Percentiles rank a stretch among this genome's conserved stretches.
phyloP scores from a whole-genome alignment of 1,140 invertebrate species.

The fruit fly (Drosophila melanogaster) region DNA sequence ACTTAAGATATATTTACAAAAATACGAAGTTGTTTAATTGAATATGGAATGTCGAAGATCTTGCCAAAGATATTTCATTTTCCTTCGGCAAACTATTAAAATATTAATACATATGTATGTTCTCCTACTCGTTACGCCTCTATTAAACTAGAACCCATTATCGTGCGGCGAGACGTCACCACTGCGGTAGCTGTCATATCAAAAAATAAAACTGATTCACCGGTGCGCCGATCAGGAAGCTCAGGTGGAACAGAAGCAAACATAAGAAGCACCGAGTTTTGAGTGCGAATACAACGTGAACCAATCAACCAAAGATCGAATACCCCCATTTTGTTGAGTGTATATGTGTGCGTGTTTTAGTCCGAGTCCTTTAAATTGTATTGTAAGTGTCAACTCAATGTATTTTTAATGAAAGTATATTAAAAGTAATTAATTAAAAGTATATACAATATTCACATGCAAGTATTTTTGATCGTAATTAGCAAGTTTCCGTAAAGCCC shows the following conservation, averaged over 20 bases:
- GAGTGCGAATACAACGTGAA: slow-evolving; percentile 2
- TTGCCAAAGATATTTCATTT: no score
- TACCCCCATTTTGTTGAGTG: slow-evolving; percentile 29
- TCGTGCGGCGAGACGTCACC: slow-evolving; percentile 84
- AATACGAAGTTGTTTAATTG: no score
- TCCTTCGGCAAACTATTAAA: not conserved
- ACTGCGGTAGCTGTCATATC: slow-evolving; percentile 73
- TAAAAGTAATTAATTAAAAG: slow-evolving; percentile 41
- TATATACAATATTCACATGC: slow-evolving; percentile 13
- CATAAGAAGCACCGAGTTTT: slow-evolving; percentile 57
- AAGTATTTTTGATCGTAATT: slow-evolving; percentile 3
- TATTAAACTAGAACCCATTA: slow-evolving; percentile 73
- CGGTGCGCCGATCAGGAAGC: slow-evolving; percentile 18
- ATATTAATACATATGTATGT: not conserved
- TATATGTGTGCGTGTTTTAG: slow-evolving; percentile 35
- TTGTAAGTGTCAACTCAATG: slow-evolving; percentile 50
- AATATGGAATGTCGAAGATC: no score
- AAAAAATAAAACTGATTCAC: slow-evolving; percentile 6
- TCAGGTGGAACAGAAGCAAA: slow-evolving; percentile 35
- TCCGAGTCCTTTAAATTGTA: slow-evolving; percentile 31
- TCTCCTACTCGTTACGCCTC: not conserved
- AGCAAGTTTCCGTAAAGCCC: slow-evolving; percentile 23
- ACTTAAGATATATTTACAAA: no score
- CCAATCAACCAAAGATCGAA: slow-evolving; percentile 57
- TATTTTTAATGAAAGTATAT: slow-evolving; percentile 58